Conservation (phyloP, 2,113 vertebrate genomes). For the Periophthalmodon schlosseri region DNA sequence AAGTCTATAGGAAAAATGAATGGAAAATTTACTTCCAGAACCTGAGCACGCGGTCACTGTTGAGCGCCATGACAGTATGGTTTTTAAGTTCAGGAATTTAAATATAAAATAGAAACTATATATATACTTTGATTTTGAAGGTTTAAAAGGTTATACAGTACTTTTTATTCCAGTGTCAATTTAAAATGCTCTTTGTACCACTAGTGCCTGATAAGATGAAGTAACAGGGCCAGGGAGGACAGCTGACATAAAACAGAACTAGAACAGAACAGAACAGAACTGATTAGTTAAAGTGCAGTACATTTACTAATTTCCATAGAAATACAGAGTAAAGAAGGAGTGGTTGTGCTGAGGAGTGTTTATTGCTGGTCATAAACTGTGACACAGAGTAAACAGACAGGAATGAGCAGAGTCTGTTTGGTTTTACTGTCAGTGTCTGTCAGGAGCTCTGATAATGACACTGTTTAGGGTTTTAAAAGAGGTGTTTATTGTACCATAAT, state of each 20-base stretch:
- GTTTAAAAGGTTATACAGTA: no score
- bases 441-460: constrained; percentile 19
- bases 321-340: no score
- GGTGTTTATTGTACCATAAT: neutral
- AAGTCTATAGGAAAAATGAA: no score
- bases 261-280: no score
- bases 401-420: neutral
- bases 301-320: no score
- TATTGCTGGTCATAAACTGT: neutral
- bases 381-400: neutral
- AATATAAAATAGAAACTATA: neutral
- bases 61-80: no score
- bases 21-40: no score
- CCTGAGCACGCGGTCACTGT: no score
- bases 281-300: neutral
- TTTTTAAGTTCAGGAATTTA: no score
- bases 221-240: neutral
- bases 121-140: no score
- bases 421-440: constrained; percentile 23
- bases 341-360: neutral
- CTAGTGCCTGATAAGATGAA: neutral
- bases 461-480: neutral
- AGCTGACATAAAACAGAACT: neutral
- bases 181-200: neutral
- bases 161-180: neutral